phyloP scores from a whole-genome alignment of 1,140 invertebrate genomes.

The Magallana ariakensis region DNA sequence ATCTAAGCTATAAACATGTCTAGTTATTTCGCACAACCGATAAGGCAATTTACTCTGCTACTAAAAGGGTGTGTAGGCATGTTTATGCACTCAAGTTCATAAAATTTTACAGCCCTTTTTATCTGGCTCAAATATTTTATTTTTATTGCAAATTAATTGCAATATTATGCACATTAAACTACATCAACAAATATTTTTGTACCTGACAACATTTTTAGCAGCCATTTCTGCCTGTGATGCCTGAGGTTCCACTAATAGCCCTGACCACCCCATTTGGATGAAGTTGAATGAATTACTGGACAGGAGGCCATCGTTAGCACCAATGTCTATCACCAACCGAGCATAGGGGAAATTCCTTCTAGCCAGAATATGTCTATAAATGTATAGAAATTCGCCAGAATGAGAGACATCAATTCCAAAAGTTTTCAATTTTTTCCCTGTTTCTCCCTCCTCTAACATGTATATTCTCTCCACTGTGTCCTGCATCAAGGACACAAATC shows the following conservation, averaged over 20 bases:
- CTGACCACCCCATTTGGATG: constrained; percentile 75
- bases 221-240: constrained; percentile 62
- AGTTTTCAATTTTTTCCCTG: constrained; percentile 53
- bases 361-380: constrained; percentile 63
- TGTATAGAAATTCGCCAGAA: constrained; percentile 66
- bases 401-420: constrained; percentile 71
- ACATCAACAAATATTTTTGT: neutral
- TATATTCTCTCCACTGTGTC: constrained; percentile 65
- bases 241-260: constrained; percentile 72
- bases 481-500: constrained; percentile 57
- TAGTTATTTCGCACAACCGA: neutral
- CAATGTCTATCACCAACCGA: constrained; percentile 71
- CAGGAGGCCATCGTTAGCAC: constrained; percentile 75
- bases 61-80: neutral
- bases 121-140: neutral
- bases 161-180: too few relatives aligned
- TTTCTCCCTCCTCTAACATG: constrained; percentile 49
- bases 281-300: constrained; percentile 76
- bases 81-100: neutral
- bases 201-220: constrained; percentile 66
- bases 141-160: too few relatives aligned
- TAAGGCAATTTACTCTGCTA: neutral
- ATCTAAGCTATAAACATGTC: neutral
- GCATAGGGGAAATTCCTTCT: constrained; percentile 53
- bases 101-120: neutral